Conservation (phyloP, 2,113 vertebrate genomes). For the Ranitomeya imitator region DNA sequence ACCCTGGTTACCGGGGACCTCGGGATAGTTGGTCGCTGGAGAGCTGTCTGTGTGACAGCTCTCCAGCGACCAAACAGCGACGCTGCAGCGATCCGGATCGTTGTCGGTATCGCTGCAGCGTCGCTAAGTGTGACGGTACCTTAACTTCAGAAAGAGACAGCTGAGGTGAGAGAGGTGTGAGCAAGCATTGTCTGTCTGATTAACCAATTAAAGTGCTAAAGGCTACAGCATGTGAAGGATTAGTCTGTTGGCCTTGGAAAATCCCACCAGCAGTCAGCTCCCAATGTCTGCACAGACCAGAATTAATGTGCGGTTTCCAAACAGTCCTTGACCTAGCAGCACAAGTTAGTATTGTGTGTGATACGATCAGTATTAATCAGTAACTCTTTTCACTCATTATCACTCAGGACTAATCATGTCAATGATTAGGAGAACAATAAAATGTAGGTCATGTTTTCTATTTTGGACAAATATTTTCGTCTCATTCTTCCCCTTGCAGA, state of each 20-base stretch:
- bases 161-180: background rate
- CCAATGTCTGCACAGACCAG: background rate
- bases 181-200: background rate
- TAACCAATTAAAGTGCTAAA: background rate
- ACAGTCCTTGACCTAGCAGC: background rate
- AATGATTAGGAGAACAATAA: background rate
- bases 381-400: background rate
- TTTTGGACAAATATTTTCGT: background rate
- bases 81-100: too few species aligned
- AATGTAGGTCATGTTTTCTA: background rate
- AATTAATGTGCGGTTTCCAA: background rate
- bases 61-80: too few species aligned
- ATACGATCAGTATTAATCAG: background rate
- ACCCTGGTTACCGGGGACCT: too few species aligned
- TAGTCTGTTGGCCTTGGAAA: background rate
- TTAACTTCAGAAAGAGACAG: background rate
- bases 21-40: too few species aligned
- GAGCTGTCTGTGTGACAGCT: too few species aligned
- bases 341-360: background rate
- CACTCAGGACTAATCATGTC: background rate
- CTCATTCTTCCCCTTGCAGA: background rate
- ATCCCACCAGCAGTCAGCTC: background rate
- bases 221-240: background rate
- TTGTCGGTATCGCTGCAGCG: too few species aligned
- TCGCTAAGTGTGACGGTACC: too few species aligned